These are phyloP conservation scores for Pelmatolapia mariae DNA, from an alignment of 2,113 vertebrate species.

Conservation along the genomic window DNA sequence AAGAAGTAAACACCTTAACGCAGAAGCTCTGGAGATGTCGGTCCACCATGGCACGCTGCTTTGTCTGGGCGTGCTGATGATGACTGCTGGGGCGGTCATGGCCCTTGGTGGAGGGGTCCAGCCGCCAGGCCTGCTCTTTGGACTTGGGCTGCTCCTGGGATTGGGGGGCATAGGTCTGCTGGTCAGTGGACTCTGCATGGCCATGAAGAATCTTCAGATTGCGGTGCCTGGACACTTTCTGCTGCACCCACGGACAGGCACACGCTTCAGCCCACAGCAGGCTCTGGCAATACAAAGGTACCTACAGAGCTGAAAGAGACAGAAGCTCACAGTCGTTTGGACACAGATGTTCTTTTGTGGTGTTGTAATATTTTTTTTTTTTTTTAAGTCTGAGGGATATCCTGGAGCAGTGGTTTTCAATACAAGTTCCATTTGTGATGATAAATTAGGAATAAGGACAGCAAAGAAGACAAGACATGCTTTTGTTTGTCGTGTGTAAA, in stretches of 20 bases:
- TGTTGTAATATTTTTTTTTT: neutral
- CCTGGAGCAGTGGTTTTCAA: neutral
- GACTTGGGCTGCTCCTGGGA: constrained; percentile 47
- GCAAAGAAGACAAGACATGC: neutral
- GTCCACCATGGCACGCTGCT: constrained; percentile 44
- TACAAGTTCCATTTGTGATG: neutral
- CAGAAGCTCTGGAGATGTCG: constrained; percentile 32
- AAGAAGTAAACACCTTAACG: neutral
- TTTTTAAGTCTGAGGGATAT: neutral
- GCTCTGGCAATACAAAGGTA: constrained; percentile 75
- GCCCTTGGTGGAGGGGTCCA: neutral
- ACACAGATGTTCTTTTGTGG: neutral
- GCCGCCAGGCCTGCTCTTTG: neutral
- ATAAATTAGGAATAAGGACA: neutral
- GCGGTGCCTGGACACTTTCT: constrained; percentile 72
- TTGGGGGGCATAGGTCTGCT: constrained; percentile 59
- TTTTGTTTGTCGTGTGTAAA: neutral
- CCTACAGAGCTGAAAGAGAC: neutral
- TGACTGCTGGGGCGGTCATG: constrained; percentile 35
- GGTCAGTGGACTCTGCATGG: constrained; percentile 58
- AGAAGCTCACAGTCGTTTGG: neutral
- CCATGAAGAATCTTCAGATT: constrained; percentile 68
- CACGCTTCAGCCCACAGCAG: constrained; percentile 71
- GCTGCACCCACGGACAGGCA: constrained; percentile 70
- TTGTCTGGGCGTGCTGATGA: constrained; percentile 43